Base-by-base conservation (phyloP, 2,797 vertebrate species). In the Lophius americanus region DNA sequence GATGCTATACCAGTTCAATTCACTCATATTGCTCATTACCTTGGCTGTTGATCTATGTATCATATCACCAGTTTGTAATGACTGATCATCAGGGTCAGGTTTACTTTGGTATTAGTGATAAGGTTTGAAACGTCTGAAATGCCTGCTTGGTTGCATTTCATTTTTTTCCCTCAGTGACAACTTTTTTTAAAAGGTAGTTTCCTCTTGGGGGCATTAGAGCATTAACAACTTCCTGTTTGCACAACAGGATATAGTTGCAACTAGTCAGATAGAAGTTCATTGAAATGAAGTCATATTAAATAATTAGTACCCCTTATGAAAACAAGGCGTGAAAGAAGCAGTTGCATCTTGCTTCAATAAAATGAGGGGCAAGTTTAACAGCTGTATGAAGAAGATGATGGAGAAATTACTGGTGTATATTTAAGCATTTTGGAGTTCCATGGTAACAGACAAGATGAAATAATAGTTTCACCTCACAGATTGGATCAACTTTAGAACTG, bases 71-170 rank as follows among this genome's bases (percentile, higher is more conserved):
- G 47, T 53, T 62, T 48, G 52, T 57, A 46, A 73, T 37, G 49
- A 62, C 71, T 4, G 52, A 70, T 76, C 78, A 77, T 33, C 47
- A 14, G 44, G 64, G 51, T 51, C 44, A 66, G 37, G 68, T 70
- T 80, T 73, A 52, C 62, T 23, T 23, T 23, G 23, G 23, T 23
- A 23, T 23, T 23, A 67, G 71, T 68, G 42, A 36, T 14, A 12
- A 44, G 13, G 5, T 51, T 4, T 62, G 51, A 51, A 69, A 23
- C 64, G 23, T 66, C 13, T 3, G 8, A 43, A 4, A 38, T 4
- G 37, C 37, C 7, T 38, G 37, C 23, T 23, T 23, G 2, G 23
- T 23, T 23, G 23, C 2, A 23, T 23, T 23, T 23, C 23, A 23
- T 23, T 23, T 23, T 23, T 23, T 23, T 23, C 2, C 23, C 23